Evolutionary conservation across 2,113 vertebrate species (phyloP), one percentile per base, ranked within the genome.

Genomic region (Neofelis nebulosa): DNA sequence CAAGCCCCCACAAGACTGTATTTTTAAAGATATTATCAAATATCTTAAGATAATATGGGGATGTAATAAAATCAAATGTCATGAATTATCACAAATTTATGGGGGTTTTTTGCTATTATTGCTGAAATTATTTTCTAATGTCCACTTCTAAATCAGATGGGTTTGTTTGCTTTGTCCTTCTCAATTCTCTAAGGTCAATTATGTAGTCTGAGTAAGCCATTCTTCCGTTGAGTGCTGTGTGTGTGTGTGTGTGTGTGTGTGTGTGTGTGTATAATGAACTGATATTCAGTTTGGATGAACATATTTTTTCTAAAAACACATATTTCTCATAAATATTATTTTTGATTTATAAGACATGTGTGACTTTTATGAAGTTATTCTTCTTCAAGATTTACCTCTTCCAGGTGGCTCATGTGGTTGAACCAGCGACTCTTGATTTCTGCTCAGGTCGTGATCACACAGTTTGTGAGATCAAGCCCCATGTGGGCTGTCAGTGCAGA

Each of bases 111-210:
- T 55, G 52, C 15, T 4, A 0, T 48, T 95, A 36, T 71, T 94
- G 74, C 71, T 78, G 82, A 98, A 98, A 98, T 97, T 96, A 98
- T 95, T 98, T 98, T 85, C 23, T 97, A 88, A 71, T 96, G 48
- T 87, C 95, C 41, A 82, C 25, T 69, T 98, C 98, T 94, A 85
- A 36, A 96, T 97, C 82, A 98, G 81, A 74, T 80, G 87, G 52
- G 96, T 98, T 98, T 97, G 97, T 98, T 98, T 98, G 94, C 89
- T 84, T 50, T 96, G 82, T 73, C 94, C 61, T 97, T 98, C 98
- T 95, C 92, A 97, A 83, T 98, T 98, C 91, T 66, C 63, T 95
- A 81, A 97, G 86, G 91, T 97, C 61, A 76, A 45, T 91, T 97
- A 94, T 94, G 92, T 48, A 79, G 95, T 92, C 83, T 96, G 84